These are phyloP conservation scores for Drosophila malerkotliana DNA, from an alignment of 1,140 invertebrate species.

Conservation along the genomic window DNA sequence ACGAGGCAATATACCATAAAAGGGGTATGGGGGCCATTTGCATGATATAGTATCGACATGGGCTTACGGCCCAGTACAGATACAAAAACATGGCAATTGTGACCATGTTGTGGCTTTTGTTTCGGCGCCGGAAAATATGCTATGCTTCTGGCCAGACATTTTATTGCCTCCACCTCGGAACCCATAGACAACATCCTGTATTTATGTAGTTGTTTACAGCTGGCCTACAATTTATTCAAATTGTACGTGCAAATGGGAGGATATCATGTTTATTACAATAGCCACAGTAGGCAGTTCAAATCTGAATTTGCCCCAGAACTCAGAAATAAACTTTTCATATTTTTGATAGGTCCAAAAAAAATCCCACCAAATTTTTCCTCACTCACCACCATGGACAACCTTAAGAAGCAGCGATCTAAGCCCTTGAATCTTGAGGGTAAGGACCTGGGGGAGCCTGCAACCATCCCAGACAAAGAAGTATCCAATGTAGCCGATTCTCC, in stretches of 20 bases:
- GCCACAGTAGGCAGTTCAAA: conserved; percentile 17
- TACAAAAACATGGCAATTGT: conserved; percentile 7
- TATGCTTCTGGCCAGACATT: conserved; percentile 48
- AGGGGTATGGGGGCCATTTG: conserved; percentile 41
- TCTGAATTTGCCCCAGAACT: background rate
- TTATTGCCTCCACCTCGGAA: conserved; percentile 36
- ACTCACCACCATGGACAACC: conserved; percentile 9
- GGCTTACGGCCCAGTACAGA: conserved; percentile 22
- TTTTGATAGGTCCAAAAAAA: conserved; percentile 34
- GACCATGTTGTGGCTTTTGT: conserved; percentile 30
- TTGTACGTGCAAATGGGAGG: conserved; percentile 65
- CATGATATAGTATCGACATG: conserved; percentile 72
- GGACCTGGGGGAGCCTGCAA: background rate
- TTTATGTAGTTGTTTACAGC: conserved; percentile 74
- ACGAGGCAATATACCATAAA: conserved; percentile 4
- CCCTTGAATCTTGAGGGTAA: background rate
- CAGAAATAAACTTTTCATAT: conserved; percentile 28
- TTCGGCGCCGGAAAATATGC: conserved; percentile 55
- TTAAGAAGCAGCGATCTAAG: background rate
- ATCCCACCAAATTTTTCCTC: conserved; percentile 31
- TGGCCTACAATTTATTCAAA: conserved; percentile 63
- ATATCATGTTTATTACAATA: conserved; percentile 49
- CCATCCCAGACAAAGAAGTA: background rate
- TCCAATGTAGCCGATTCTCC: background rate
- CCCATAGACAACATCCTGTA: conserved; percentile 19